Percentiles rank a stretch among this genome's conserved stretches.
These are phyloP conservation scores for Sebastes fasciatus DNA, from an alignment of 2,113 vertebrate genomes.

Conservation along the genomic window DNA sequence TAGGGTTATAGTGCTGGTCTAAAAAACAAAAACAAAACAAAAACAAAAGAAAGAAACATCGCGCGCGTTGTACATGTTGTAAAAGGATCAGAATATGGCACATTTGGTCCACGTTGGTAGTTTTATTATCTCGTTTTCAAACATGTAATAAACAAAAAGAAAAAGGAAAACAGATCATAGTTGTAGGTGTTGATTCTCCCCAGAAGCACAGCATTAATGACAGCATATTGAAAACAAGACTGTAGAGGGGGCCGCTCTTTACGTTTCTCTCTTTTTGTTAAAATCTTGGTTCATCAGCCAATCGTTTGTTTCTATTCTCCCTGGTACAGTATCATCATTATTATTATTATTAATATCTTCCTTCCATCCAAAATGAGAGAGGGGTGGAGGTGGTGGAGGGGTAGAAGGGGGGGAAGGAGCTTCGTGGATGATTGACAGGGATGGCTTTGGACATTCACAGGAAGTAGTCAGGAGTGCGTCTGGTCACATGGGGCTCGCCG, in stretches of 20 bases:
- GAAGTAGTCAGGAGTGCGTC: conserved; percentile 85
- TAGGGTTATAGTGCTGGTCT: conserved; percentile 59
- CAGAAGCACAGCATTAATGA: conserved; percentile 80
- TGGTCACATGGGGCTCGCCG: conserved; percentile 82
- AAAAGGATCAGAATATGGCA: conserved; percentile 84
- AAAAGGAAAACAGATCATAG: conserved; percentile 62
- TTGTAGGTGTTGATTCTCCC: conserved; percentile 64
- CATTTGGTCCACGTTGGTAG: conserved; percentile 86
- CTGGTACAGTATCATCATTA: conserved; percentile 52
- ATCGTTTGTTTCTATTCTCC: conserved; percentile 72
- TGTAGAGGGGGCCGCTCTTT: conserved; percentile 62
- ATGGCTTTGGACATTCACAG: conserved; percentile 77
- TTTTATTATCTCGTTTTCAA: conserved; percentile 80
- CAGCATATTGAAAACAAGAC: conserved; percentile 77
- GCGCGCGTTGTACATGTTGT: conserved; percentile 56
- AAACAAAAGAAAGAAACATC: conserved; percentile 7
- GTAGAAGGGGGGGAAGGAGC: neutral
- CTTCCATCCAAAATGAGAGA: conserved; percentile 64
- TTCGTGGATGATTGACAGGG: conserved; percentile 62
- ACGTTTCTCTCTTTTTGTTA: conserved; percentile 45
- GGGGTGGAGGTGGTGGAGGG: neutral
- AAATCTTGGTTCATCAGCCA: conserved; percentile 71
- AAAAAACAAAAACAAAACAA: conserved; percentile 38
- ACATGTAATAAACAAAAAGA: conserved; percentile 78
- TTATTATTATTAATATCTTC: conserved; percentile 54